A percentile compares a stretch with the other conserved stretches of the same genome.
phyloP scores from a whole-genome alignment of 2,797 vertebrate genomes.

The Nasua narica region DNA sequence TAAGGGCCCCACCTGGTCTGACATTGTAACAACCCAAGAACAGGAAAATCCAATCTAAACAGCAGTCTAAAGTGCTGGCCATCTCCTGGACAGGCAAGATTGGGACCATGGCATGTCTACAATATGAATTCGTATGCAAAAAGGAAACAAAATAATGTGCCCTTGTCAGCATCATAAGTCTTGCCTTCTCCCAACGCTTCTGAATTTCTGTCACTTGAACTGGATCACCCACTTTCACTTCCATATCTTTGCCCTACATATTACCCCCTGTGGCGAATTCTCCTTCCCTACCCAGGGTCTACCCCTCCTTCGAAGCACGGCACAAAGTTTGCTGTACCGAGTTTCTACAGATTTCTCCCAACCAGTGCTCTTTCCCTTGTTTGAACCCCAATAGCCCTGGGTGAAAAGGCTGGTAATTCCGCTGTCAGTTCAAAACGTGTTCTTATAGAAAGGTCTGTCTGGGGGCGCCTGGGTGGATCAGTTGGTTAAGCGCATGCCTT shows the following conservation, averaged over 20 bases:
- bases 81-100: background rate
- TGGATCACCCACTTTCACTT: background rate
- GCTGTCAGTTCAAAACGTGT: constrained; percentile 13
- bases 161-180: background rate
- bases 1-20: background rate
- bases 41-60: background rate
- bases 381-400: background rate
- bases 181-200: background rate
- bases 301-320: background rate
- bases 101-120: background rate
- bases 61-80: background rate
- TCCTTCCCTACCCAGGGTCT: background rate
- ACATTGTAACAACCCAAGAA: background rate
- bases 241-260: background rate
- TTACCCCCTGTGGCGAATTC: background rate
- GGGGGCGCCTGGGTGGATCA: no score
- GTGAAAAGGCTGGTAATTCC: constrained; percentile 13
- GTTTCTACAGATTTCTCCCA: constrained; percentile 1
- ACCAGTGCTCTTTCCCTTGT: background rate
- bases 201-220: background rate
- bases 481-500: no score
- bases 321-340: background rate
- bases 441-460: constrained; percentile 18
- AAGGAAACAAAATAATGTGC: background rate
- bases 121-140: background rate